These are phyloP conservation scores for Xanthia icteritia DNA, from an alignment of 2,888 invertebrate species.

Conservation along the genomic window DNA sequence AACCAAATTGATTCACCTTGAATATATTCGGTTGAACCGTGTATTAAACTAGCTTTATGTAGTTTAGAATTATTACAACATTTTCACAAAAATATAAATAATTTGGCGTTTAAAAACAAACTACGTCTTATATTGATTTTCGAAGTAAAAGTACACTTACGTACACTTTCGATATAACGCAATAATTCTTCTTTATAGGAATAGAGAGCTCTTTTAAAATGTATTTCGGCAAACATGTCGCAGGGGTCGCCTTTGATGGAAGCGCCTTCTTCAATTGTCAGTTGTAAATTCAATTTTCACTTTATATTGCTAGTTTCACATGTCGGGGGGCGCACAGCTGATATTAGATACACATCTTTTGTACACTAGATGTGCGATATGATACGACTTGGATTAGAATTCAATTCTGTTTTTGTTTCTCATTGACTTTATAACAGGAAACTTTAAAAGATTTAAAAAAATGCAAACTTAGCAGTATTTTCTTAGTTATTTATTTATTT, in stretches of 20 bases:
- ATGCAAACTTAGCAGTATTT: too few relatives aligned
- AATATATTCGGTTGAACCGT: background rate
- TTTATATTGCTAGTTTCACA: conserved; percentile 87
- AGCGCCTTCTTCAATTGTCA: conserved; percentile 88
- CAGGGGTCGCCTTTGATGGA: conserved; percentile 87
- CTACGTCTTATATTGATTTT: conserved; percentile 19
- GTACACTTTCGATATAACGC: conserved; percentile 48
- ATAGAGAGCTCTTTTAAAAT: conserved; percentile 82
- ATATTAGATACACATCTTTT: conserved; percentile 63
- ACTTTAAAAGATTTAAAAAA: too few relatives aligned
- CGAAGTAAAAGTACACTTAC: conserved; percentile 28
- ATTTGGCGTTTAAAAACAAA: background rate
- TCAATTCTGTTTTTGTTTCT: background rate
- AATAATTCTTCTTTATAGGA: conserved; percentile 70
- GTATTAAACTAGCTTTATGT: background rate
- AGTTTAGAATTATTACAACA: background rate
- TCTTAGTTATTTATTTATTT: too few relatives aligned
- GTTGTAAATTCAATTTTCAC: conserved; percentile 90
- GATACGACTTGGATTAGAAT: conserved; percentile 18
- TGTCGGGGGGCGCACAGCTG: conserved; percentile 78
- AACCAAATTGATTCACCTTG: background rate
- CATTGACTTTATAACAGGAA: too few relatives aligned
- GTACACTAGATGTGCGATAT: conserved; percentile 44
- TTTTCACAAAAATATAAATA: background rate
- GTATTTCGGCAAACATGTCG: conserved; percentile 86